Evolutionary conservation across 2,113 vertebrate genomes (phyloP).

Genomic region (Camelus bactrianus): DNA sequence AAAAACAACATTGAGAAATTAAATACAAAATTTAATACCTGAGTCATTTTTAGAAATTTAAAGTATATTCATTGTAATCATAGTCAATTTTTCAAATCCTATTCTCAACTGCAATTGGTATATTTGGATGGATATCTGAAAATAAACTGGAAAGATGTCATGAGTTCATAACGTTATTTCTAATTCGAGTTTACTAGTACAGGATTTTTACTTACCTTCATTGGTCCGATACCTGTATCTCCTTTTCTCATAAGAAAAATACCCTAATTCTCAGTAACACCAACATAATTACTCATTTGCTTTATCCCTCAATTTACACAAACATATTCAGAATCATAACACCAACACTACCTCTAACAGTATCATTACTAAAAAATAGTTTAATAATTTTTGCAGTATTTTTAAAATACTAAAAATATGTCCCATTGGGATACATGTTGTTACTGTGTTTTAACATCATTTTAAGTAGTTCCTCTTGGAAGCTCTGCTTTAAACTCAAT

Average conservation of each 20-base stretch:
- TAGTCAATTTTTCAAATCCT: neutral
- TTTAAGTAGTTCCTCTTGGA: neutral
- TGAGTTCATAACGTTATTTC: neutral
- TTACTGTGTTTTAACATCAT: neutral
- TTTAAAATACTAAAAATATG: neutral
- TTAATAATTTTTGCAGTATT: neutral
- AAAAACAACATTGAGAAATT: neutral
- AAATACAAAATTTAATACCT: neutral
- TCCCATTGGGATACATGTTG: neutral
- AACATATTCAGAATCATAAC: neutral
- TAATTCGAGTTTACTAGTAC: neutral
- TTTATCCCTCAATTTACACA: neutral
- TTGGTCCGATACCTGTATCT: neutral
- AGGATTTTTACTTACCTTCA: neutral
- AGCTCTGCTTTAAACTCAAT: neutral
- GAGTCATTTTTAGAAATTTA: neutral
- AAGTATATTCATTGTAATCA: neutral
- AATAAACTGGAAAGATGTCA: neutral
- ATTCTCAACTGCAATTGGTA: neutral
- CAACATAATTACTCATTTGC: constrained; percentile 17
- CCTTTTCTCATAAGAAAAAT: neutral
- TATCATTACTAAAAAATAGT: neutral
- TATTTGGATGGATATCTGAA: neutral
- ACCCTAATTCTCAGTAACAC: neutral
- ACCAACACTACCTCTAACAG: neutral